Evolutionary conservation across 2,888 invertebrate species (phyloP), one percentile per base, ranked within the genome.

Genomic region (Nasonovia ribisnigri): DNA sequence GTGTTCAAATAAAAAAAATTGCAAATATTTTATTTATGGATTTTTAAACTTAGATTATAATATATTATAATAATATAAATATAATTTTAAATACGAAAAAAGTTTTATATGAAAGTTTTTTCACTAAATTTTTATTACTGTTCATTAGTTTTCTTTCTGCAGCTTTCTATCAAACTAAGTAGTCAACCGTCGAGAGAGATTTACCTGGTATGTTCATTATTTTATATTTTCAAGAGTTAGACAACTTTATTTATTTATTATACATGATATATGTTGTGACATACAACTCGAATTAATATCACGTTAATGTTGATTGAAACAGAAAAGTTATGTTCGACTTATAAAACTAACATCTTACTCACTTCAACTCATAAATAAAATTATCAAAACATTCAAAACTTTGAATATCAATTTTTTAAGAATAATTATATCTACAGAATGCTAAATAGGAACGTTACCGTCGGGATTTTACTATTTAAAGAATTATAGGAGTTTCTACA

Each of bases 91-190:
- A 86, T 57, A 48, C 29, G 10, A n/a, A 87, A 57, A 92, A 87
- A 92, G 87, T 92, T 92, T 91, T 60, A 10, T 48, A 36, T 36
- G 48, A 60, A 92, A 92, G 60, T 92, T 92, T 92, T 60, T 67
- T 43, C 92, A 87, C 92, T 92, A 92, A 92, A 92, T 92, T 92
- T 67, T 36, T 60, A 60, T 92, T 92, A 92, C 87, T 92, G 92
- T 92, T 87, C 87, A 87, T 92, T 92, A 87, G 46, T 88, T 92
- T 91, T 92, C 46, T 87, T 87, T 29, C 24, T 43, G 51, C 24
- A n/a, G 51, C 67, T 88, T 92, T 92, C 87, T 42, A 86, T 87
- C 87, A 92, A 60, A 92, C 92, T 57, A 86, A 92, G 60, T 48
- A 60, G 87, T 87, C 67, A 77, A 88, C 77, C 88, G 67, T 77